phyloP scores from a whole-genome alignment of 2,113 vertebrate genomes.

The Crotalus helleri region DNA sequence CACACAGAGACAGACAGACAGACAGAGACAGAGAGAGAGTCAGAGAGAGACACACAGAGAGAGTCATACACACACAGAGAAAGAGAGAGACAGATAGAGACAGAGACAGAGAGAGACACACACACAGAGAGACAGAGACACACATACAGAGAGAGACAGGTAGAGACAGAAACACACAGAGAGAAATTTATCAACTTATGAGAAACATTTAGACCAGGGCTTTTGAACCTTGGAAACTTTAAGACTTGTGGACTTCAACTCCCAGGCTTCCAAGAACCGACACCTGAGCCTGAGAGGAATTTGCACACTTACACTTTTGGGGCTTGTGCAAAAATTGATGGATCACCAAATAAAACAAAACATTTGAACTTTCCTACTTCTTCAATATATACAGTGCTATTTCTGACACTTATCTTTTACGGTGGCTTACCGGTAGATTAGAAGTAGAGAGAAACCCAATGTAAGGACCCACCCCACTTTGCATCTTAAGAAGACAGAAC shows the following conservation, averaged over 20 bases:
- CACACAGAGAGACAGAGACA: fast-evolving
- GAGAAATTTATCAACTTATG: not conserved
- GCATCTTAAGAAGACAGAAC: not conserved
- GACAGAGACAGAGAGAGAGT: no score
- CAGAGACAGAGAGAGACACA: fast-evolving
- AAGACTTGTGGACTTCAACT: no score
- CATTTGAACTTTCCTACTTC: not conserved
- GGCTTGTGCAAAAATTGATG: not conserved
- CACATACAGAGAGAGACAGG: no score
- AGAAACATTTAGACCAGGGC: not conserved
- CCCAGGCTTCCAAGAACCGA: not conserved
- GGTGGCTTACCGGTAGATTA: not conserved
- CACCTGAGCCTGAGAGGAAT: not conserved
- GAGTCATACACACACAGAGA: fast-evolving
- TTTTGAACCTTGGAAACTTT: not conserved
- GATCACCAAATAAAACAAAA: not conserved
- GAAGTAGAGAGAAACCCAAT: no score
- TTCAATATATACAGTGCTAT: not conserved
- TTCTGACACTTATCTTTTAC: not conserved
- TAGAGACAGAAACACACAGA: no score
- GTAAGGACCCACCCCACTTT: no score
- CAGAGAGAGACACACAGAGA: fast-evolving
- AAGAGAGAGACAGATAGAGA: fast-evolving
- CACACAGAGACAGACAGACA: no score
- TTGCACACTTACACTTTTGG: not conserved